Evolutionary conservation across 2,888 invertebrate genomes (phyloP).

Genomic region (Adelphocoris suturalis): DNA sequence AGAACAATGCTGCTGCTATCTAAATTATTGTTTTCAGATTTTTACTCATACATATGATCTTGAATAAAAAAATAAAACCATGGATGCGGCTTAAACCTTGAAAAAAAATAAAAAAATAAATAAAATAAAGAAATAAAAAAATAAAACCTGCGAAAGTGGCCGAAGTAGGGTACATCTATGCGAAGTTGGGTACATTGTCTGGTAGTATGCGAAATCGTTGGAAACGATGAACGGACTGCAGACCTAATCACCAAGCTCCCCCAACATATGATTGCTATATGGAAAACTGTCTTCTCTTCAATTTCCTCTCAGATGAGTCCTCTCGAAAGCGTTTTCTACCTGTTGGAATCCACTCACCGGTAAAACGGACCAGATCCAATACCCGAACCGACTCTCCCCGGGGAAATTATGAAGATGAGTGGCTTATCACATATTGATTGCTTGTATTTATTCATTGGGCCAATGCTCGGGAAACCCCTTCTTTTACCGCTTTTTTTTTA

Average conservation of each 20-base stretch:
- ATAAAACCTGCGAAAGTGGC: no score
- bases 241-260: neutral
- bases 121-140: no score
- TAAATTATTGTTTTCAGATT: no score
- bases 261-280: neutral
- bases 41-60: no score
- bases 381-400: constrained; percentile 41
- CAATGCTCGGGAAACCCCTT: neutral
- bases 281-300: neutral
- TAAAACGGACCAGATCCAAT: constrained; percentile 20
- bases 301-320: neutral
- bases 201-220: no score
- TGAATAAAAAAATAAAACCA: no score
- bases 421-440: constrained; percentile 68
- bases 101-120: no score
- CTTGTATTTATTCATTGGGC: constrained; percentile 57
- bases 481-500: neutral
- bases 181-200: no score
- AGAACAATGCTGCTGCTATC: no score
- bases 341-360: constrained; percentile 46
- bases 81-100: no score
- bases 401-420: constrained; percentile 67
- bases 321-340: constrained; percentile 4
- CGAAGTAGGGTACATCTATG: no score
- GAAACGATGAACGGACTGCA: no score